Evolutionary conservation across 2,797 vertebrate genomes (phyloP).

Genomic region (Gymnocypris eckloni): DNA sequence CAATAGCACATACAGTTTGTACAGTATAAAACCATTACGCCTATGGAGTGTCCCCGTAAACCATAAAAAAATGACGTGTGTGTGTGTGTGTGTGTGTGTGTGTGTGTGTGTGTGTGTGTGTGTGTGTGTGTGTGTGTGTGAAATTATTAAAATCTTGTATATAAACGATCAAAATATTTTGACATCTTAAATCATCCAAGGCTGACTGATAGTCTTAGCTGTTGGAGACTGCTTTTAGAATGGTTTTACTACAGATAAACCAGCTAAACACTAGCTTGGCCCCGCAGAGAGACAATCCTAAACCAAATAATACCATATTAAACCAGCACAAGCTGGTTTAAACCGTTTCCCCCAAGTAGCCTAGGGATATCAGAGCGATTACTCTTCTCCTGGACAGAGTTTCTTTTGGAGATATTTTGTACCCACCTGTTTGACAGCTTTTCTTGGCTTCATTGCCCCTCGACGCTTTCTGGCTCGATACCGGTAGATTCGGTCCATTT

Average conservation of each 20-base stretch:
- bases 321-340: background rate
- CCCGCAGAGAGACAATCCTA: background rate
- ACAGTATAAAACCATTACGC: too few relatives aligned
- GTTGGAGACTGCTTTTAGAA: background rate
- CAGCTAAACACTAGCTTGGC: background rate
- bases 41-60: too few relatives aligned
- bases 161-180: too few relatives aligned
- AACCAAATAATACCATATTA: background rate
- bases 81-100: too few relatives aligned
- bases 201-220: background rate
- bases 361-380: background rate
- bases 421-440: constrained; percentile 38
- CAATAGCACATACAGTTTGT: too few relatives aligned
- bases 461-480: background rate
- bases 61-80: too few relatives aligned
- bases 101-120: too few relatives aligned
- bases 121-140: too few relatives aligned
- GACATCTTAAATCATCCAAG: background rate
- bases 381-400: background rate
- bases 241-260: background rate
- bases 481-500: constrained; percentile 22
- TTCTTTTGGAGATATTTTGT: background rate
- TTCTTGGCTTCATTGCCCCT: background rate
- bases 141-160: too few relatives aligned
- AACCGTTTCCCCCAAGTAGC: background rate